Conservation (phyloP, 2,113 vertebrate genomes). For the Gavia stellata region DNA sequence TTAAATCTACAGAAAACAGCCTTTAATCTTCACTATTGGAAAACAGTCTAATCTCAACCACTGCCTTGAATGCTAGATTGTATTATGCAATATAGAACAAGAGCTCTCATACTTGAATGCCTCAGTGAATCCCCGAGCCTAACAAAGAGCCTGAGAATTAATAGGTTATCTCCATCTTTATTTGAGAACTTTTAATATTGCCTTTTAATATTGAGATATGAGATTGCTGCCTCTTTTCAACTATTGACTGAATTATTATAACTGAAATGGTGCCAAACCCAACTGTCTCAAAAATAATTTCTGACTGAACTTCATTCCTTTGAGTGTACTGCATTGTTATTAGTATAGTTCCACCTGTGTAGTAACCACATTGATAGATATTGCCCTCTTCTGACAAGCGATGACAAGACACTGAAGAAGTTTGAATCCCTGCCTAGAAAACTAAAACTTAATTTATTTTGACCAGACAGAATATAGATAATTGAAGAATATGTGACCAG, state of each 20-base stretch:
- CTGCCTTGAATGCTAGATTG: neutral
- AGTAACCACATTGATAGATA: neutral
- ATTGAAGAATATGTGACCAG: neutral
- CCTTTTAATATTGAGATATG: neutral
- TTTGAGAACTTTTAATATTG: neutral
- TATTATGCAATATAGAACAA: neutral
- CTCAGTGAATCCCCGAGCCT: neutral
- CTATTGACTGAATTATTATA: neutral
- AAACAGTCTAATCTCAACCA: neutral
- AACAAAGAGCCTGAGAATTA: neutral
- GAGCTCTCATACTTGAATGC: neutral
- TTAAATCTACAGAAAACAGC: neutral
- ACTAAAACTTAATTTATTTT: neutral
- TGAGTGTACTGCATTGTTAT: neutral
- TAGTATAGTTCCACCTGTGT: neutral
- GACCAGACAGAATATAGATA: neutral
- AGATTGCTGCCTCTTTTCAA: neutral
- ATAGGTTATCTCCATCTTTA: neutral
- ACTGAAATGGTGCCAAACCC: neutral
- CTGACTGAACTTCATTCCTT: neutral
- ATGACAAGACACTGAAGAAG: neutral
- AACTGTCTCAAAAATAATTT: neutral
- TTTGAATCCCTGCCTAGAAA: neutral
- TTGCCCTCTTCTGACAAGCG: fast-evolving
- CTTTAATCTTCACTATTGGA: neutral